Evolutionary conservation across 2,888 invertebrate species (phyloP).

Genomic region (Drosophila kambysellisi): DNA sequence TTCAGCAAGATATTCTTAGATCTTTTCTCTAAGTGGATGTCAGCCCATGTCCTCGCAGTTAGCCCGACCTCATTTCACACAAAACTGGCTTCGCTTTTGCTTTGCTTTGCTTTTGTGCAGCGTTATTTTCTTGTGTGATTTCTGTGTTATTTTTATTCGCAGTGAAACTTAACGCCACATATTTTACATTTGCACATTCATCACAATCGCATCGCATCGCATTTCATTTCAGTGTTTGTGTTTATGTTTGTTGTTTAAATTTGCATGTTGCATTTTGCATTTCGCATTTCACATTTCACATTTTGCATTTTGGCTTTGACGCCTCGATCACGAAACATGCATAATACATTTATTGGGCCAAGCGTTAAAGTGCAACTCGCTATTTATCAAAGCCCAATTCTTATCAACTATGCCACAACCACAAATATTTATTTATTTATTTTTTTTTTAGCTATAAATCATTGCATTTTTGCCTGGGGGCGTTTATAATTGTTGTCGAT

Average conservation of each 20-base stretch:
- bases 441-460: constrained; percentile 57
- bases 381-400: constrained; percentile 27
- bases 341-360: constrained; percentile 44
- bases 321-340: constrained; percentile 34
- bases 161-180: constrained; percentile 79
- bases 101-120: constrained; percentile 22
- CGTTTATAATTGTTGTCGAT: constrained; percentile 67
- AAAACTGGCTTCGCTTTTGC: constrained; percentile 42
- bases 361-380: constrained; percentile 27
- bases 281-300: constrained; percentile 65
- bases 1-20: background rate
- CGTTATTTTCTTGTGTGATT: constrained; percentile 17
- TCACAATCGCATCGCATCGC: constrained; percentile 65
- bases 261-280: constrained; percentile 47
- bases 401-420: constrained; percentile 70
- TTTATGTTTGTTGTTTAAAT: background rate
- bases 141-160: constrained; percentile 54
- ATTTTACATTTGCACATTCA: constrained; percentile 75
- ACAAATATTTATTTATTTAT: constrained; percentile 59
- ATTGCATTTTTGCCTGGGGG: constrained; percentile 58
- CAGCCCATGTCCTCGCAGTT: constrained; percentile 39
- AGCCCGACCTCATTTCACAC: constrained; percentile 61
- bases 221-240: constrained; percentile 8
- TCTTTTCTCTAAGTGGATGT: constrained; percentile 26
- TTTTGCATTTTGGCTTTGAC: constrained; percentile 61